Percentiles rank a stretch among this genome's conserved stretches.
Conservation (phyloP, 2,888 invertebrate genomes). For the Limnephilus rhombicus region DNA sequence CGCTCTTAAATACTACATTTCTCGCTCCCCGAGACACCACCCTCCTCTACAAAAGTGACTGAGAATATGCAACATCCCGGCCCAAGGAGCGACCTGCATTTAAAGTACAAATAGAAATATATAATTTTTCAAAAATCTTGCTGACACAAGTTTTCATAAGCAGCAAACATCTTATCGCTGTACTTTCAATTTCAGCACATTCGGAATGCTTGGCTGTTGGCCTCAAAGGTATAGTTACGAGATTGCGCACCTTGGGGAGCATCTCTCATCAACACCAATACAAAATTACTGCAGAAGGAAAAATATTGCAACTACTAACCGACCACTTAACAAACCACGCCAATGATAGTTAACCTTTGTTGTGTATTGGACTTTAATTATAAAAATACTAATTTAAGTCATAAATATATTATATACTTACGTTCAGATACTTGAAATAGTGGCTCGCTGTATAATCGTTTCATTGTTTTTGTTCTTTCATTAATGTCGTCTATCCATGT, state of each 20-base stretch:
- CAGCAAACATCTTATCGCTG: too few relatives aligned
- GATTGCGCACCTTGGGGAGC: not conserved
- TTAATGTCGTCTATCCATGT: constrained; percentile 76
- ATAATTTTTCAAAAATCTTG: not conserved
- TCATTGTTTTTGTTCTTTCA: constrained; percentile 75
- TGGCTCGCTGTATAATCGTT: constrained; percentile 79
- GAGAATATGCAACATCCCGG: not conserved
- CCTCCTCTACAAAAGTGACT: not conserved
- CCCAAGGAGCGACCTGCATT: not conserved
- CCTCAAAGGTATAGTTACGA: not conserved
- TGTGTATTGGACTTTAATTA: not conserved
- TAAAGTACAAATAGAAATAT: not conserved
- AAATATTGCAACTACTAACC: not conserved
- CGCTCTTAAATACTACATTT: not conserved
- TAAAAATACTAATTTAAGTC: not conserved
- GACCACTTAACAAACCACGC: not conserved
- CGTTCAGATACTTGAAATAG: constrained; percentile 74
- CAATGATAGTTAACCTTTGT: not conserved
- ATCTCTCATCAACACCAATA: not conserved
- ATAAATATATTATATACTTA: constrained; percentile 66
- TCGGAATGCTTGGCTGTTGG: too few relatives aligned
- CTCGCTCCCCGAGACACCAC: not conserved
- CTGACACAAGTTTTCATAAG: too few relatives aligned
- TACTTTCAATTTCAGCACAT: too few relatives aligned
- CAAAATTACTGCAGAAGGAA: not conserved